Evolutionary conservation across 2,888 invertebrate species (phyloP).

Genomic region (Nephrocerus scutellatus): DNA sequence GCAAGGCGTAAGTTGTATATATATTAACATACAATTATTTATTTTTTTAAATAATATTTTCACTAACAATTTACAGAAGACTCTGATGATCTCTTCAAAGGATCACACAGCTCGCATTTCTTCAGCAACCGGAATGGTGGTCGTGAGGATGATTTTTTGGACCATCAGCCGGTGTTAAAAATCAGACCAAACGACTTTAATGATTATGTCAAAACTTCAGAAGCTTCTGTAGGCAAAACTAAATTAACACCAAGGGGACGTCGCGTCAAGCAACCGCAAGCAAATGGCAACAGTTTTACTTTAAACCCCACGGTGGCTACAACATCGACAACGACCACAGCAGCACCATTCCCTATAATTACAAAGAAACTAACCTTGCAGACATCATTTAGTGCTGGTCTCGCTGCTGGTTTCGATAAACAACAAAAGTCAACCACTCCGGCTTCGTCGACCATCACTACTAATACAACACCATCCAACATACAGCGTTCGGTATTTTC

Average conservation of each 20-base stretch:
- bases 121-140: constrained; percentile 60
- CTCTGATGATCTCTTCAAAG: constrained; percentile 58
- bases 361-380: constrained; percentile 40
- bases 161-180: constrained; percentile 34
- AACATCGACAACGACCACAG: constrained; percentile 15
- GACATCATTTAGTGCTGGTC: constrained; percentile 39
- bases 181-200: constrained; percentile 45
- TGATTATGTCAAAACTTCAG: constrained; percentile 32
- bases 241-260: constrained; percentile 31
- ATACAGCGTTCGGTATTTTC: no score
- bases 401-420: constrained; percentile 25
- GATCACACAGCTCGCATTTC: constrained; percentile 69
- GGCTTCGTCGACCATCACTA: constrained; percentile 24
- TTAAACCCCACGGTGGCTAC: constrained; percentile 15
- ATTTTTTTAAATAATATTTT: constrained; percentile 1
- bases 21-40: constrained; percentile 9
- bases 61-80: constrained; percentile 33
- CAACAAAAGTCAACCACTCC: constrained; percentile 32
- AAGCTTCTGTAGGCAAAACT: constrained; percentile 26
- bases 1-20: constrained; percentile 37
- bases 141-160: constrained; percentile 53
- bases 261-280: constrained; percentile 19
- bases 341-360: constrained; percentile 26
- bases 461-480: constrained; percentile 19
- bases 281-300: constrained; percentile 15